Percentiles rank a stretch among this genome's conserved stretches.
Evolutionary conservation across 2,113 vertebrate species (phyloP).

Genomic region (Pangasianodon hypophthalmus): DNA sequence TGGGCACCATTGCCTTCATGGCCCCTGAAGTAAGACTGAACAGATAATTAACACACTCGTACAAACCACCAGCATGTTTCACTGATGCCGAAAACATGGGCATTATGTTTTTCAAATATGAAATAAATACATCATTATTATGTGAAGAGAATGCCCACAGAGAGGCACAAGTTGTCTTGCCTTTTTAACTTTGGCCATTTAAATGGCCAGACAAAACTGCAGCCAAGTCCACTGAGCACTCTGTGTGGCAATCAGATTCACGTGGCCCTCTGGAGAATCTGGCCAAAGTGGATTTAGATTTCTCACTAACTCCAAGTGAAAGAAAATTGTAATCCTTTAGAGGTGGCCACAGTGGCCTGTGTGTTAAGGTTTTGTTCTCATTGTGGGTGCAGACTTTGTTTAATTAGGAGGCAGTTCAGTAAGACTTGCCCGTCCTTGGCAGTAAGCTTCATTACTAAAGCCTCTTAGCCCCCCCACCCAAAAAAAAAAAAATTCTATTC

Average conservation of each 20-base stretch:
- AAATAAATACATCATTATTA: background rate
- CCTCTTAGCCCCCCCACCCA: constrained; percentile 20
- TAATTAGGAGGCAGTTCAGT: constrained; percentile 50
- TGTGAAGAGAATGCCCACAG: background rate
- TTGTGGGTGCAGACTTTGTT: constrained; percentile 47
- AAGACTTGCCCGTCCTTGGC: constrained; percentile 23
- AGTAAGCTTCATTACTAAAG: constrained; percentile 38
- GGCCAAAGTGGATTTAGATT: constrained; percentile 49
- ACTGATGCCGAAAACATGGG: background rate
- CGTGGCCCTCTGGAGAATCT: constrained; percentile 2
- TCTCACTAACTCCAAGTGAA: constrained; percentile 45
- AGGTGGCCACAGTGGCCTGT: constrained; percentile 24
- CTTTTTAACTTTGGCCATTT: constrained; percentile 21
- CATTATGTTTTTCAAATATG: background rate
- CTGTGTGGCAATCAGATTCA: constrained; percentile 33
- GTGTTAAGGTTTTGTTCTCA: constrained; percentile 43
- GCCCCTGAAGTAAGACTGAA: constrained; percentile 81
- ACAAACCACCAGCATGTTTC: background rate
- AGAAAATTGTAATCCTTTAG: constrained; percentile 50
- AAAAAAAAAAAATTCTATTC: background rate
- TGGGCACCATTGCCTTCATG: constrained; percentile 93
- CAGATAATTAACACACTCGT: too few relatives aligned
- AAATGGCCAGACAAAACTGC: constrained; percentile 20
- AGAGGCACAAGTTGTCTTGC: background rate
- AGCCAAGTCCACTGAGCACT: constrained; percentile 34